Base-by-base conservation (phyloP, 2,113 vertebrate genomes). In the Steatornis caripensis region DNA sequence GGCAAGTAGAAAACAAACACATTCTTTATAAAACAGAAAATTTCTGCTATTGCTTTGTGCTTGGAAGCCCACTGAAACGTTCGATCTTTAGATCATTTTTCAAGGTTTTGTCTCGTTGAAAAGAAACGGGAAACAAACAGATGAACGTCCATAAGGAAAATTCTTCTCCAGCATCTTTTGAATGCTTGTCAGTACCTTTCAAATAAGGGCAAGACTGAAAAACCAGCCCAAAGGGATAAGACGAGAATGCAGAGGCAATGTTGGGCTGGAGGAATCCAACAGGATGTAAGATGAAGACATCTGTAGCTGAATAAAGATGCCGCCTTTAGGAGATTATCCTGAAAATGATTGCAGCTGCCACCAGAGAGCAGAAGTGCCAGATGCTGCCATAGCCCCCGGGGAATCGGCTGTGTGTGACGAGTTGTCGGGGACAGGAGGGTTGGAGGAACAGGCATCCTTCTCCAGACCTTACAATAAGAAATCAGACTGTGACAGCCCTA, bases 321-420 rank as follows among this genome's bases (percentile, higher is more conserved):
- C 11, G 84, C 94, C 95, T 97, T 97, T 95, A 96, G 93, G 96
- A 97, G 95, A 97, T 97, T 95, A 97, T 95, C 89, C 95, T 83
- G 91, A 51, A 93, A 97, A 97, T 96, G 84, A 97, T 97, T 97
- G 95, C 94, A 93, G 95, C 92, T 96, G 91, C 96, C 97, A 94
- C 91, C 94, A 93, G 96, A 95, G 96, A 97, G 87, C 92, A 91
- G 95, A 45, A 46, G 91, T 77, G 74, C 89, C 97, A 97, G 97
- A 97, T 97, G 97, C 95, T 96, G 89, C 96, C 6, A 0, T 27
- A 54, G 92, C 57, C 94, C 57, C 53, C 0, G 2, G 96, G 91
- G 91, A 95, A 54, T 61, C 1, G 2, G 37, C 90, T 85, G 48
- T 24, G 3, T 82, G 93, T 74, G 89, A 93, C 62, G 93, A 48